A percentile compares a stretch with the other conserved stretches of the same genome.
Evolutionary conservation across 2,113 vertebrate genomes (phyloP).

Genomic region (Pipra filicauda): DNA sequence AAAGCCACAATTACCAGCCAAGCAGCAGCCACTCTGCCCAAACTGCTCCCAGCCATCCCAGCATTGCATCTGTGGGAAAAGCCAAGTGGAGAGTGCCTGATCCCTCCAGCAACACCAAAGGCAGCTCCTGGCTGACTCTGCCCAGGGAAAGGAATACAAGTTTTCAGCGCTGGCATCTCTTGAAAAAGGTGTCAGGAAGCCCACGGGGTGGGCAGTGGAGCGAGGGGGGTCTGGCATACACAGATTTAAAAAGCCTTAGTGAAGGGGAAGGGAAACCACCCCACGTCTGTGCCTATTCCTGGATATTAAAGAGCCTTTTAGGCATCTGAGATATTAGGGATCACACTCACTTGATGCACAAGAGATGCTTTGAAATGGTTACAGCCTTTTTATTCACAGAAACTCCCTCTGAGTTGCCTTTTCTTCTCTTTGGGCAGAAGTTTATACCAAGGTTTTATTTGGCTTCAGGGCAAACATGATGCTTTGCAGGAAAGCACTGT

Average conservation of each 20-base stretch:
- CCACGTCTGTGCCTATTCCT: neutral
- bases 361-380: constrained; percentile 40
- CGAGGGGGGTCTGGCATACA: neutral
- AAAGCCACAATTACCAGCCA: constrained; percentile 36
- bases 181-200: neutral
- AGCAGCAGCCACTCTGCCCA: constrained; percentile 16
- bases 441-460: constrained; percentile 59
- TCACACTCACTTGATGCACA: neutral
- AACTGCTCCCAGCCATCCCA: constrained; percentile 27
- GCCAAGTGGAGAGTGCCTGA: neutral
- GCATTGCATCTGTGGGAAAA: constrained; percentile 9
- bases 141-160: neutral
- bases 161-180: neutral
- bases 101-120: neutral
- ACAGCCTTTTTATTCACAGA: constrained; percentile 46
- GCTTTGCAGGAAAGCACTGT: constrained; percentile 56
- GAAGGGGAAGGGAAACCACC: neutral
- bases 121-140: neutral
- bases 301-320: constrained; percentile 22
- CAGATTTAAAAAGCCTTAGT: neutral
- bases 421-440: constrained; percentile 45
- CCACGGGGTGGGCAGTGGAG: neutral
- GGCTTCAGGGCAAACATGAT: constrained; percentile 46
- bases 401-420: constrained; percentile 50
- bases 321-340: neutral